A percentile compares a stretch with the other conserved stretches of the same genome.
phyloP scores from a whole-genome alignment of 1,140 invertebrate species.

The Drosophila triauraria region DNA sequence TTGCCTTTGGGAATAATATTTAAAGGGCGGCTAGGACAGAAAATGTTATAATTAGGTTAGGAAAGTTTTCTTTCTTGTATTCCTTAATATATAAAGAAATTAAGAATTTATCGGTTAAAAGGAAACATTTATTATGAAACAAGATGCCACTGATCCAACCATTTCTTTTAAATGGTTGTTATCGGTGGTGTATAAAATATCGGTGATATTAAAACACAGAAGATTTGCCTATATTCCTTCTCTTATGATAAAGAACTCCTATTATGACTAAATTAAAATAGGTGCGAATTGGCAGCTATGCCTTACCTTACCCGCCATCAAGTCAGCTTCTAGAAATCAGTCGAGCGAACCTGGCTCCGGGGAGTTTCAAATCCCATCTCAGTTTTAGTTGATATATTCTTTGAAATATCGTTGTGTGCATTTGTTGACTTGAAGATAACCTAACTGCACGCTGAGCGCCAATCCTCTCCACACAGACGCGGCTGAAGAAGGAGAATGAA shows the following conservation, averaged over 20 bases:
- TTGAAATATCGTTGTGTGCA: constrained; percentile 6
- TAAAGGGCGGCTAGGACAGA: background rate
- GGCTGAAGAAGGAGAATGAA: constrained; percentile 42
- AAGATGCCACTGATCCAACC: too few relatives aligned
- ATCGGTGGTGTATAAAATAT: too few relatives aligned
- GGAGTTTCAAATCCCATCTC: background rate
- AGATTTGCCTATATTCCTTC: too few relatives aligned
- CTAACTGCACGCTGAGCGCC: background rate
- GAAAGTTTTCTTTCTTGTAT: too few relatives aligned
- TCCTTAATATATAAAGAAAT: too few relatives aligned
- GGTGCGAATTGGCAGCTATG: too few relatives aligned
- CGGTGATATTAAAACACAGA: too few relatives aligned
- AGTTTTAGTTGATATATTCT: constrained; percentile 23
- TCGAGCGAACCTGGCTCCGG: constrained; percentile 3
- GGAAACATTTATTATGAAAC: too few relatives aligned
- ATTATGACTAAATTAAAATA: too few relatives aligned
- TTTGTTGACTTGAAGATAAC: constrained; percentile 14
- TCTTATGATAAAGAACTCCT: too few relatives aligned
- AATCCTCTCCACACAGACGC: background rate
- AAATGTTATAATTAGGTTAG: background rate
- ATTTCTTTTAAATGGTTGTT: too few relatives aligned
- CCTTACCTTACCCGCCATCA: background rate
- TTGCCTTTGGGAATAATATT: background rate
- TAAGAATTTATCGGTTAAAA: too few relatives aligned
- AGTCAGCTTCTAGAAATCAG: constrained; percentile 8